phyloP scores from a whole-genome alignment of 2,113 vertebrate species.

The Mixornis gularis region DNA sequence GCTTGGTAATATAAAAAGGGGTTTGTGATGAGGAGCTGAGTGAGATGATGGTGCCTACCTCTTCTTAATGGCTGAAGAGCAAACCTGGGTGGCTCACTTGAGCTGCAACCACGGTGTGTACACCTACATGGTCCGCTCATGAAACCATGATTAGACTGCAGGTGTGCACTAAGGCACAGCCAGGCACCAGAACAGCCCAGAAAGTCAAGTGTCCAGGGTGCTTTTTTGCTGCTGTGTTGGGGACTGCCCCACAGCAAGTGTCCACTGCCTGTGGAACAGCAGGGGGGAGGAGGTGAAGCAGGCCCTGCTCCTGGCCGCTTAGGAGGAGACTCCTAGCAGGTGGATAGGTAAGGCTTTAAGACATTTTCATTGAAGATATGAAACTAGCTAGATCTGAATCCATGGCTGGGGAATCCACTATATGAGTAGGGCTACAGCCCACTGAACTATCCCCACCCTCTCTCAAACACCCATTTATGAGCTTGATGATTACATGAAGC shows the following conservation, averaged over 20 bases:
- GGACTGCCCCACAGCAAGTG: neutral
- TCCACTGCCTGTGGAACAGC: neutral
- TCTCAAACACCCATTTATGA: neutral
- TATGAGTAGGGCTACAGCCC: neutral
- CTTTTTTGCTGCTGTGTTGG: neutral
- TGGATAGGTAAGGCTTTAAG: neutral
- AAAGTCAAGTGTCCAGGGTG: neutral
- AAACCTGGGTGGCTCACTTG: neutral
- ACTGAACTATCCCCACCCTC: neutral
- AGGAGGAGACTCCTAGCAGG: neutral
- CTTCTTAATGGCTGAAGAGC: neutral
- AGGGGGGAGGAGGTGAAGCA: neutral
- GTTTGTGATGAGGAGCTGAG: neutral
- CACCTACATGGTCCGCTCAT: neutral
- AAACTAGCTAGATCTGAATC: neutral
- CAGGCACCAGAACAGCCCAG: neutral
- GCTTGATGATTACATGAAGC: neutral
- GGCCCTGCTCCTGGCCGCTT: accelerated
- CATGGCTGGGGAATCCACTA: neutral
- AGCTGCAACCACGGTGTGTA: neutral
- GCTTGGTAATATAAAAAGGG: neutral
- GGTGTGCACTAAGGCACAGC: neutral
- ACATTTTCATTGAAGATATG: neutral
- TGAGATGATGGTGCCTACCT: neutral
- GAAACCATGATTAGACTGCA: neutral